These are phyloP conservation scores for Proales similis DNA, from an alignment of 1,140 invertebrate genomes.

Conservation along the genomic window DNA sequence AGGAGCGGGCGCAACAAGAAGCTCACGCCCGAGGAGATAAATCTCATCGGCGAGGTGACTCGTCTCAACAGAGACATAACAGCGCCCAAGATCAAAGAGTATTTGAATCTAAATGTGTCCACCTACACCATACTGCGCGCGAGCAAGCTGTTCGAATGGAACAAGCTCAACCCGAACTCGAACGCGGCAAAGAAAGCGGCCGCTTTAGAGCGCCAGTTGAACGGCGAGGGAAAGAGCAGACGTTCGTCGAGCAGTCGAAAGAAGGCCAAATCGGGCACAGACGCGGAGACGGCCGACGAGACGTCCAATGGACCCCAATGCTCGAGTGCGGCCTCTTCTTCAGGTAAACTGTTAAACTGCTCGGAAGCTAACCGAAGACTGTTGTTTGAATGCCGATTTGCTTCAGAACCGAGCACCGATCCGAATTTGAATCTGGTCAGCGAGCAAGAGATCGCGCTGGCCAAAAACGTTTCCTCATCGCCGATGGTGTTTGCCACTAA, in stretches of 20 bases:
- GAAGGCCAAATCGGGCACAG: conserved; percentile 9
- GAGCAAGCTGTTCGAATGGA: conserved; percentile 37
- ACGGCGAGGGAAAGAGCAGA: conserved; percentile 23
- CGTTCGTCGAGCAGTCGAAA: not conserved
- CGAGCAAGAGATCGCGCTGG: conserved; percentile 5
- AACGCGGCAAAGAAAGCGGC: conserved; percentile 36
- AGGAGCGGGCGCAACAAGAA: conserved; percentile 33
- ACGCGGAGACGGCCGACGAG: conserved; percentile 8
- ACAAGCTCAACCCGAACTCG: conserved; percentile 32
- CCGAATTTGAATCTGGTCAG: conserved; percentile 24
- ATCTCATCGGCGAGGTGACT: conserved; percentile 29
- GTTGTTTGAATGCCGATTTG: not conserved
- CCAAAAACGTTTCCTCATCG: conserved; percentile 35
- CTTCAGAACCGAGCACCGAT: not conserved
- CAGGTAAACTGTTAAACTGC: not conserved
- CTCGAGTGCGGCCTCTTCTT: conserved; percentile 1
- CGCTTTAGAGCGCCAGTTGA: conserved; percentile 34
- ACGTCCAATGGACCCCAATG: conserved; percentile 1
- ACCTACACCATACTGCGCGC: conserved; percentile 33
- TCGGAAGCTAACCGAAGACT: not conserved
- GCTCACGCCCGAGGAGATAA: conserved; percentile 31
- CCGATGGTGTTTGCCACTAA: conserved; percentile 36
- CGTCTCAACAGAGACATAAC: conserved; percentile 30
- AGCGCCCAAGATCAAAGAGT: conserved; percentile 35
- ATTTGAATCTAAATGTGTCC: conserved; percentile 26